Evolutionary conservation across 1,140 invertebrate species (phyloP).

Genomic region (Hirudo medicinalis): DNA sequence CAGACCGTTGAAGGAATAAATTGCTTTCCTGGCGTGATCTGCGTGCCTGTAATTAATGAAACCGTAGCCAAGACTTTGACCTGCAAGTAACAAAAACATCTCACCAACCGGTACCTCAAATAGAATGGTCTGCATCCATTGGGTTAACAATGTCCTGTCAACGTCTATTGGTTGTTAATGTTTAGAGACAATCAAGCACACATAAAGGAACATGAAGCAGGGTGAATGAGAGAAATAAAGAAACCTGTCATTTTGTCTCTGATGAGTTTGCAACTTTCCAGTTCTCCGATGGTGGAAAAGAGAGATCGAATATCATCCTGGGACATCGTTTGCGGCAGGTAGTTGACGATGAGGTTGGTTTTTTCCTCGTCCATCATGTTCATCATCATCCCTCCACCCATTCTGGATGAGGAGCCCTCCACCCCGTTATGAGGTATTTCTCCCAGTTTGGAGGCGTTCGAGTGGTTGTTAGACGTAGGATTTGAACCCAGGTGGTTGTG

Average conservation of each 20-base stretch:
- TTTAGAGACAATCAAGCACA: no score
- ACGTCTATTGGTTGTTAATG: no score
- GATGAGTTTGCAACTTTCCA: constrained; percentile 97
- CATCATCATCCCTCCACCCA: constrained; percentile 8
- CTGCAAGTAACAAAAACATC: constrained; percentile 42
- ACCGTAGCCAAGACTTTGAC: constrained; percentile 95
- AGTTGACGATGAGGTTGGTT: constrained; percentile 95
- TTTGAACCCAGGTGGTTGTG: no score
- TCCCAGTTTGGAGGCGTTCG: no score
- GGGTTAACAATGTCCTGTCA: no score
- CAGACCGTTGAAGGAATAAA: constrained; percentile 97
- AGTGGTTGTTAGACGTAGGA: no score
- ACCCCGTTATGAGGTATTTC: constrained; percentile 2
- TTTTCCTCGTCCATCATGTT: constrained; percentile 63
- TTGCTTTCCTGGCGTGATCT: constrained; percentile 93
- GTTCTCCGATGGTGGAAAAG: constrained; percentile 93
- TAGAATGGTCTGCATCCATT: no score
- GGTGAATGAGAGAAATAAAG: constrained; percentile 21
- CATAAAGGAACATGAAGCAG: background rate
- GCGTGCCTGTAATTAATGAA: constrained; percentile 77
- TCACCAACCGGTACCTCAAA: no score
- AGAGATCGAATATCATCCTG: constrained; percentile 95
- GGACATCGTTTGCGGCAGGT: constrained; percentile 97
- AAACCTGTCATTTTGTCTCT: constrained; percentile 92
- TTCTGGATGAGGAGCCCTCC: background rate